Conservation (phyloP, 1,140 invertebrate genomes). For the Amphibalanus amphitrite region DNA sequence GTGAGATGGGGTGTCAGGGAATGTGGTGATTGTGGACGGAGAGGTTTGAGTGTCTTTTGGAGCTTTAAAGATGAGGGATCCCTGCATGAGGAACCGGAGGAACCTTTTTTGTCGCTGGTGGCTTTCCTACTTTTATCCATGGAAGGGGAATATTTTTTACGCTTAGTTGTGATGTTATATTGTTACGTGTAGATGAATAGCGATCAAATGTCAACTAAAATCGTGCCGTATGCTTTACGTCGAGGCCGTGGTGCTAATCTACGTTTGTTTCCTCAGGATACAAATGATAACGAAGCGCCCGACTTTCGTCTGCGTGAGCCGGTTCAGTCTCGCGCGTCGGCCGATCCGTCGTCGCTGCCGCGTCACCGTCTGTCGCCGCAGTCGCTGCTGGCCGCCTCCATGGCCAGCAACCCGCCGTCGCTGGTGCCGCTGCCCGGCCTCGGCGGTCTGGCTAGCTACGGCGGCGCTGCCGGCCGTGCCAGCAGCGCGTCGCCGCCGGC, state of each 20-base stretch:
- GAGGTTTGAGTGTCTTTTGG: too few relatives aligned
- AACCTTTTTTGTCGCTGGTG: too few relatives aligned
- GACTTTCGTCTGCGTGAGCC: not conserved
- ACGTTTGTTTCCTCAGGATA: not conserved
- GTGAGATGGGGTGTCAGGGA: not conserved
- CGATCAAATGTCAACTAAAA: too few relatives aligned
- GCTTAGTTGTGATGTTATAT: too few relatives aligned
- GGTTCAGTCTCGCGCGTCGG: not conserved
- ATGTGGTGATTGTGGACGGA: too few relatives aligned
- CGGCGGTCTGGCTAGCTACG: not conserved
- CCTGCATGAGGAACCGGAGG: too few relatives aligned
- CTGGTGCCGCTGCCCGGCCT: not conserved
- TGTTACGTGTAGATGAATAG: too few relatives aligned
- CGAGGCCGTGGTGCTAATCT: too few relatives aligned
- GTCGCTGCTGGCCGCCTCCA: conserved; percentile 1
- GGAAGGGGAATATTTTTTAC: too few relatives aligned
- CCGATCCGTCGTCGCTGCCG: not conserved
- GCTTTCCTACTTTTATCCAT: too few relatives aligned
- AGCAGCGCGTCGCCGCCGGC: not conserved
- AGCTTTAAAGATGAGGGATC: too few relatives aligned
- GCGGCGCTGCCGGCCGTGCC: not conserved
- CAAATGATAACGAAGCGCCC: not conserved
- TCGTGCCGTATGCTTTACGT: too few relatives aligned
- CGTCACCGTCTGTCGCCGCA: not conserved
- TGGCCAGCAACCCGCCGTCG: not conserved